A percentile compares a stretch with the other conserved stretches of the same genome.
These are phyloP conservation scores for Tillus elongatus DNA, from an alignment of 2,888 invertebrate species.

Conservation along the genomic window DNA sequence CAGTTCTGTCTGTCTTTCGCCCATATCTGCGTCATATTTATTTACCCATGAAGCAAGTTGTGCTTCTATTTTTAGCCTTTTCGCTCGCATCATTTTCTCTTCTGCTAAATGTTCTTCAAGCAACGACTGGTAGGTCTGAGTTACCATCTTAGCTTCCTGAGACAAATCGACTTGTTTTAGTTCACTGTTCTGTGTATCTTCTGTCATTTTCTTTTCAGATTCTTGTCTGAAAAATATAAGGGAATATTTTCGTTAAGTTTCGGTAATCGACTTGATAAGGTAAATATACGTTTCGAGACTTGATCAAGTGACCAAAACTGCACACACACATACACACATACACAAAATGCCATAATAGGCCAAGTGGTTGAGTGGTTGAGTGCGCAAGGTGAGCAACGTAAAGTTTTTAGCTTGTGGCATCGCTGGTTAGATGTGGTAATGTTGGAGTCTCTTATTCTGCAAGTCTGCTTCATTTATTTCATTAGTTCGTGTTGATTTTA, in stretches of 20 bases:
- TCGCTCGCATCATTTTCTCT: constrained; percentile 46
- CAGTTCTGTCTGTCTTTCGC: constrained; percentile 46
- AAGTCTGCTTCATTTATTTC: no score
- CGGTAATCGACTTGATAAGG: constrained; percentile 39
- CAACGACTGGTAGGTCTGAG: constrained; percentile 39
- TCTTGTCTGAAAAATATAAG: constrained; percentile 25
- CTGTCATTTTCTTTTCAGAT: constrained; percentile 47
- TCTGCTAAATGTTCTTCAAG: constrained; percentile 42
- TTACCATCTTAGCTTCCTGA: constrained; percentile 41
- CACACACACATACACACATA: no score
- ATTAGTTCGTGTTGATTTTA: no score
- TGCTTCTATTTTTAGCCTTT: constrained; percentile 49
- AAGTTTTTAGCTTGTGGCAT: no score
- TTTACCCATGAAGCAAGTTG: constrained; percentile 48
- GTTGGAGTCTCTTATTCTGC: constrained; percentile 18
- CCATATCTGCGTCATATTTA: constrained; percentile 51
- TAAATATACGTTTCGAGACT: background rate
- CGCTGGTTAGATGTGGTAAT: constrained; percentile 26
- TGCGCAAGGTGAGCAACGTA: no score
- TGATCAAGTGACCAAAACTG: background rate
- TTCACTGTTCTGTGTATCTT: constrained; percentile 42
- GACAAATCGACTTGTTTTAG: constrained; percentile 42
- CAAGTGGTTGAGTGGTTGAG: no score
- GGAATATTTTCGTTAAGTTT: background rate
- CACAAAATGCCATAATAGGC: no score